These are phyloP conservation scores for Cinclus mexicanus DNA, from an alignment of 2,113 vertebrate species.

Conservation along the genomic window DNA sequence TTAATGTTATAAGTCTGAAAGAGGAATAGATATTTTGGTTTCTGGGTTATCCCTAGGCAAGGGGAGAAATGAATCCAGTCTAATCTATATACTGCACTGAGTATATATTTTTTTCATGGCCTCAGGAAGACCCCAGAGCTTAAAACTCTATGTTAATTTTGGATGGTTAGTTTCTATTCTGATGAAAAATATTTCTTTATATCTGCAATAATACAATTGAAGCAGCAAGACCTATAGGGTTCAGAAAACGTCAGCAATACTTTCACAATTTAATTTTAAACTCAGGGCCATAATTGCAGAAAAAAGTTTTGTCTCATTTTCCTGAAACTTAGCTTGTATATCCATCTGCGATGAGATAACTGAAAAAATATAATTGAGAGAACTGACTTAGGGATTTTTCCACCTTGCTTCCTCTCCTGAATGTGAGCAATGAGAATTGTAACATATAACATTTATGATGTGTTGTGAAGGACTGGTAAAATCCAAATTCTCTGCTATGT, in stretches of 20 bases:
- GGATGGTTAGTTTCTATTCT: conserved; percentile 10
- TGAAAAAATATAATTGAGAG: background rate
- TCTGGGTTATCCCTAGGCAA: background rate
- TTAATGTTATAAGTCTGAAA: background rate
- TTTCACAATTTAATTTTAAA: conserved; percentile 13
- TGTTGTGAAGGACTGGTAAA: background rate
- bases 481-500: background rate
- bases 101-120: background rate
- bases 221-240: background rate
- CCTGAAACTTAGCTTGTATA: background rate
- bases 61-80: background rate
- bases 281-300: background rate
- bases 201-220: background rate
- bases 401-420: background rate
- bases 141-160: conserved; percentile 30
- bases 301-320: background rate
- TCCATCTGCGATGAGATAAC: background rate
- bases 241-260: background rate
- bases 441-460: background rate
- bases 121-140: background rate
- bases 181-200: background rate
- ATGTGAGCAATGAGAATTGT: background rate
- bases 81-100: background rate
- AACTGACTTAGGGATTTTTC: background rate
- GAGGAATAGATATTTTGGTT: background rate